Conservation (phyloP, 2,113 vertebrate species). For the Eubucco bourcierii region DNA sequence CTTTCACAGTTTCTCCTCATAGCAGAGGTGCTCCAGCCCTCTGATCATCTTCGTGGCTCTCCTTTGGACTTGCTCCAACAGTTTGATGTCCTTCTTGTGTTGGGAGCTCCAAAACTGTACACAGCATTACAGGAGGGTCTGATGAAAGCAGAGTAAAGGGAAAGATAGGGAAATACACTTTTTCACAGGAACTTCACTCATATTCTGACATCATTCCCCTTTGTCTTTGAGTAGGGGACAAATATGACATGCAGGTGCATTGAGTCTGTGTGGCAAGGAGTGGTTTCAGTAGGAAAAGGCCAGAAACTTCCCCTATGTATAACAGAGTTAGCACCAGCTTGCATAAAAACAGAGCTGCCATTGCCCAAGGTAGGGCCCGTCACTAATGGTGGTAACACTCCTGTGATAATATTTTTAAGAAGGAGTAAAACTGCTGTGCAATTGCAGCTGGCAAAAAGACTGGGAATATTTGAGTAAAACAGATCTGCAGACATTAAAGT, state of each 20-base stretch:
- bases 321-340: accelerated
- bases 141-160: too few species aligned
- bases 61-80: too few species aligned
- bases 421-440: background rate
- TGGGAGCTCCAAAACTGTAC: too few species aligned
- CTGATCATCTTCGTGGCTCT: too few species aligned
- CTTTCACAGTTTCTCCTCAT: too few species aligned
- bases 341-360: accelerated
- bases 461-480: background rate
- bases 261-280: background rate
- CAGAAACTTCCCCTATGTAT: background rate
- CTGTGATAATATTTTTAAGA: background rate
- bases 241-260: background rate
- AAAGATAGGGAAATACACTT: background rate
- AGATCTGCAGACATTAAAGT: background rate
- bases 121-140: too few species aligned
- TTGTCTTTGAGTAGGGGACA: background rate
- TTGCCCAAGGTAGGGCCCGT: background rate
- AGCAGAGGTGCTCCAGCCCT: too few species aligned
- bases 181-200: background rate
- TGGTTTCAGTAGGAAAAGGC: background rate
- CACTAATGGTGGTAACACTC: accelerated
- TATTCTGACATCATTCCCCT: background rate
- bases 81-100: too few species aligned
- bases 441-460: background rate